phyloP scores from a whole-genome alignment of 2,888 invertebrate species.

The Tetrapedia diversipes region DNA sequence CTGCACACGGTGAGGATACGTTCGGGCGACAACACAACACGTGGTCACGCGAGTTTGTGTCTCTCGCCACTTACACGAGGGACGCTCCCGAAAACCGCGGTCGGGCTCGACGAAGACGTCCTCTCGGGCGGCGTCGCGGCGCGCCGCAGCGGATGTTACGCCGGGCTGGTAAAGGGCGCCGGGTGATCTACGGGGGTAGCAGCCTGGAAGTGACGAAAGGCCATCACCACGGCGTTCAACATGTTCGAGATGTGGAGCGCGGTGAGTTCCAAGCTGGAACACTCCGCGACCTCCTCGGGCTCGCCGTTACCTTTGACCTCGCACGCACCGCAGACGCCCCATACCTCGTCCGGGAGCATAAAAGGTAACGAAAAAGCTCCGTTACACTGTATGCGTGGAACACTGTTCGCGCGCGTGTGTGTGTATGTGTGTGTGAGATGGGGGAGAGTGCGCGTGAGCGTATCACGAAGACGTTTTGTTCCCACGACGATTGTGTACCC shows the following conservation, averaged over 20 bases:
- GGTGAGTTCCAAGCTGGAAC: constrained; percentile 89
- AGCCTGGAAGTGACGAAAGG: constrained; percentile 63
- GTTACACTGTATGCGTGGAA: constrained; percentile 24
- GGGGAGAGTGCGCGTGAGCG: no score
- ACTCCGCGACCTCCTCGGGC: constrained; percentile 82
- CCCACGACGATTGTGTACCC: constrained; percentile 47
- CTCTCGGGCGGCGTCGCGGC: constrained; percentile 46
- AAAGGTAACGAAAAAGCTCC: constrained; percentile 86
- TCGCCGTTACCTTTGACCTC: constrained; percentile 81
- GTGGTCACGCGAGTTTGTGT: no score
- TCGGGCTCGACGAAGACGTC: constrained; percentile 25
- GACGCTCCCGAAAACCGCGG: no score
- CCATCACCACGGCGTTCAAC: constrained; percentile 83
- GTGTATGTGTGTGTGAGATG: background rate
- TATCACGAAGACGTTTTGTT: constrained; percentile 16
- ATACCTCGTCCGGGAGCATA: constrained; percentile 92
- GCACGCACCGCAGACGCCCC: constrained; percentile 88
- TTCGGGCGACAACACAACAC: background rate
- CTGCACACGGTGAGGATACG: background rate
- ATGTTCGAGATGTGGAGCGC: constrained; percentile 94
- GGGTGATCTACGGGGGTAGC: constrained; percentile 63
- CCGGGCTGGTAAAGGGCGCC: constrained; percentile 58
- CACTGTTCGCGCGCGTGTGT: background rate
- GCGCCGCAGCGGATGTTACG: constrained; percentile 67
- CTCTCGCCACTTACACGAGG: no score